Base-by-base conservation (phyloP, 2,888 invertebrate species). In the Microctonus aethiopoides region DNA sequence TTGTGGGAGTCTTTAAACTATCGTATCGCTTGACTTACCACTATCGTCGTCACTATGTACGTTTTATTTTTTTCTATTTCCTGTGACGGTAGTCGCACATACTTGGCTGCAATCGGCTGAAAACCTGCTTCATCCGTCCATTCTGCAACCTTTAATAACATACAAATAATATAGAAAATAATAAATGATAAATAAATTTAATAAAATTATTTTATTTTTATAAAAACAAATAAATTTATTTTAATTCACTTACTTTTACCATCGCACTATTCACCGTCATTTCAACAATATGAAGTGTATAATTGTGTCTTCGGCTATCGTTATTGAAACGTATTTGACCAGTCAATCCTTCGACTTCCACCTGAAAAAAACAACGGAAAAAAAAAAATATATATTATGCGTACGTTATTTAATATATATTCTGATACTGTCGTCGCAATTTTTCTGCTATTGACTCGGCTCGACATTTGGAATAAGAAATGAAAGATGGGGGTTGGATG, bases 211-310 rank as follows among this genome's bases (percentile, higher is more conserved):
- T 51, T 52, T 32, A 41, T 60, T 67, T 59, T 13, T 41, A 22
- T 46, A 10, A 10, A 59, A 26, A 62, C 63, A 16, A n/a, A 41
- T 68, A n/a, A 64, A 57, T 2, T 36, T 61, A 20, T n/a, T 16
- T 68, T 46, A 54, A 63, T 36, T 59, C 29, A 78, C 85, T 84
- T 84, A 92, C 93, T 90, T 96, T 95, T 20, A 96, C 92, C 93
- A 96, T 94, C 32, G 95, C 95, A 82, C 96, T 95, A 82, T 96
- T 95, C 68, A 96, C 94, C 4, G 97, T 96, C 95, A 97, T 95
- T 87, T 97, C 95, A 63, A 97, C 94, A 72, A 96, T 94, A 84
- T 96, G 94, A 75, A 97, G 88, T 0, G 95, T 94, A 85, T 95
- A 97, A 88, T 96, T 96, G 83, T 93, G 92, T 65, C 97, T 89